Base-by-base conservation (phyloP, 2,797 vertebrate genomes). In the Hephaestus fuliginosus region DNA sequence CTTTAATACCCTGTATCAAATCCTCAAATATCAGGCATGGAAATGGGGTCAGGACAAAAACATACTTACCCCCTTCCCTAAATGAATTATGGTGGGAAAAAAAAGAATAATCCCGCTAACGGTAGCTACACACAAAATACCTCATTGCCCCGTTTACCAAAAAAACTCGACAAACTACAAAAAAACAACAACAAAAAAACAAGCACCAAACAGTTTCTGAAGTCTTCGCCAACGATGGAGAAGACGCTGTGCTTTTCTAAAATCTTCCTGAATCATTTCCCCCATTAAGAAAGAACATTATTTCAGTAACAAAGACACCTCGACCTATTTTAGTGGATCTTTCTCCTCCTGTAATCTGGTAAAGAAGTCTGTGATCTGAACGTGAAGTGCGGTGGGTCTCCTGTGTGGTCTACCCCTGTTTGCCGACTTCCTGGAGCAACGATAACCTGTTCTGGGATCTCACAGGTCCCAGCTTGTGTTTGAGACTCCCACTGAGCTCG, bases 1-100 rank as follows among this genome's bases (percentile, higher is more conserved):
- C 57, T 85, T 66, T 85, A 82, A 87, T 76, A 55, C 56, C 83
- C 64, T 81, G 65, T 81, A 68, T 81, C 72, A 79, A 89, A 87
- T 89, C 81, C 76, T 58, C 15, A 78, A 71, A 83, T 62, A 74
- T 76, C 78, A 74, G 71, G 73, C 84, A 78, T 86, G 72, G 71
- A 88, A 91, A 89, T 33, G 55, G 78, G 83, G 74, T 84, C 76
- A 61, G 33, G 62, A 66, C 22, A 55, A 86, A 25, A 88, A 65
- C 2, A 65, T 1, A 51, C 77, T 74, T 76, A 60, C n/a, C 80
- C 68, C 7, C 20, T 52, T 52, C 61, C 70, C 88, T 60, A 81
- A 74, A 41, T 12, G 36, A 81, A 81, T 89, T 68, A 84, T 51
- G 6, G 6, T 57, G 10, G 0, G 74, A 81, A 33, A 33, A 33